A percentile compares a stretch with the other conserved stretches of the same genome.
Conservation (phyloP, 2,888 invertebrate species). For the Acanthosepion esculentum region DNA sequence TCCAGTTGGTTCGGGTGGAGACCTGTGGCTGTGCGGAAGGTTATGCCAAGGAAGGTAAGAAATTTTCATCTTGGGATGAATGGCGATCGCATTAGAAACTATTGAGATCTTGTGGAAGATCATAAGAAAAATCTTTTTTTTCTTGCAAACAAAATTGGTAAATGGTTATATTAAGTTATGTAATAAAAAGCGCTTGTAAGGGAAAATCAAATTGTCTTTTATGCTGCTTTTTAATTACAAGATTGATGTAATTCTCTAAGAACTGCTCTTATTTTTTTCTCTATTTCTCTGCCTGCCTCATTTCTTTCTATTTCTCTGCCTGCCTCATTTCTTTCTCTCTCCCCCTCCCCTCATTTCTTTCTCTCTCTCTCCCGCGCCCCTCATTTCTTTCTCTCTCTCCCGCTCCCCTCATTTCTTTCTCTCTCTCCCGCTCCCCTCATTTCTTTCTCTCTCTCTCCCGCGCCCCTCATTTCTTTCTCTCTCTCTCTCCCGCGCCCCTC, state of each 20-base stretch:
- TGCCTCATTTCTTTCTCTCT: not conserved
- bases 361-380: not conserved
- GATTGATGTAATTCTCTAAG: not conserved
- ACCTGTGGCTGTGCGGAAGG: slow-evolving; percentile 88
- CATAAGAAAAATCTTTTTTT: not conserved
- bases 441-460: accelerated
- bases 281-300: not conserved
- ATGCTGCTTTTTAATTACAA: not conserved
- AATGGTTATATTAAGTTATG: not conserved
- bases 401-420: not conserved
- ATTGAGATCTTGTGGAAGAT: not conserved
- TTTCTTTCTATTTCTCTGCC: not conserved
- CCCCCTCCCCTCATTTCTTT: not conserved
- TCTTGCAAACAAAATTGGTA: not conserved
- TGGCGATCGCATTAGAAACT: not conserved
- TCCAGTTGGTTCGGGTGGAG: slow-evolving; percentile 94
- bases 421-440: not conserved
- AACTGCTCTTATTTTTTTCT: not conserved
- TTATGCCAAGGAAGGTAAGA: slow-evolving; percentile 88
- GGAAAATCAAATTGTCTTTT: not conserved
- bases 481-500: accelerated
- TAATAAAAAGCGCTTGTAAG: not conserved
- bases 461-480: not conserved
- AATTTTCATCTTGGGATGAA: not conserved
- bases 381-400: not conserved